A percentile compares a stretch with the other conserved stretches of the same genome.
These are phyloP conservation scores for Eilema caniola DNA, from an alignment of 2,888 invertebrate genomes.

Conservation along the genomic window DNA sequence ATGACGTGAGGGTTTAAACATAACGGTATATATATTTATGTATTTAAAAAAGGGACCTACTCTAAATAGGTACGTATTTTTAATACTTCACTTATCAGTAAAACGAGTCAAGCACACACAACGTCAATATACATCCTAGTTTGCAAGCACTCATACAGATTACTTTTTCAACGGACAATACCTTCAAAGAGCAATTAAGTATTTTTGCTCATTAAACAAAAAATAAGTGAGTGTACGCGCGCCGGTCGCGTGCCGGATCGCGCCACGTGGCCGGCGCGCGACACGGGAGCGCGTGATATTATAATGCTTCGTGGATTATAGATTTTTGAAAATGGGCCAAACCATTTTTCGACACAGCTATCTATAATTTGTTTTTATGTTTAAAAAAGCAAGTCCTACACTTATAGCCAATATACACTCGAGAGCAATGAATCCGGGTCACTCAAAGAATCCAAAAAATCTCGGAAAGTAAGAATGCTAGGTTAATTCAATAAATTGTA, in stretches of 20 bases:
- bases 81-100: not conserved
- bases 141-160: slow-evolving; percentile 68
- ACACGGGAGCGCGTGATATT: slow-evolving; percentile 32
- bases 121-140: slow-evolving; percentile 60
- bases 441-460: too few species aligned
- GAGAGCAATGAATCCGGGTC: too few species aligned
- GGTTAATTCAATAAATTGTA: too few species aligned
- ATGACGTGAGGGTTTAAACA: too few species aligned
- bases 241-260: slow-evolving; percentile 46
- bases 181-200: slow-evolving; percentile 72
- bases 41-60: too few species aligned
- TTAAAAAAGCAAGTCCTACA: too few species aligned
- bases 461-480: too few species aligned
- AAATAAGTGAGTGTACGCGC: slow-evolving; percentile 57
- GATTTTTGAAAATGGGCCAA: slow-evolving; percentile 32
- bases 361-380: not conserved
- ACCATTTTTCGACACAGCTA: slow-evolving; percentile 8
- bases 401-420: too few species aligned
- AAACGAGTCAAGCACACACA: slow-evolving; percentile 29
- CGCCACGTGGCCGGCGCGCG: slow-evolving; percentile 54
- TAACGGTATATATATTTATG: too few species aligned
- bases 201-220: slow-evolving; percentile 73
- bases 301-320: slow-evolving; percentile 42
- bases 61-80: not conserved
- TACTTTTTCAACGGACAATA: slow-evolving; percentile 59